Conservation (phyloP, 1,140 invertebrate species). For the Araneus ventricosus region DNA sequence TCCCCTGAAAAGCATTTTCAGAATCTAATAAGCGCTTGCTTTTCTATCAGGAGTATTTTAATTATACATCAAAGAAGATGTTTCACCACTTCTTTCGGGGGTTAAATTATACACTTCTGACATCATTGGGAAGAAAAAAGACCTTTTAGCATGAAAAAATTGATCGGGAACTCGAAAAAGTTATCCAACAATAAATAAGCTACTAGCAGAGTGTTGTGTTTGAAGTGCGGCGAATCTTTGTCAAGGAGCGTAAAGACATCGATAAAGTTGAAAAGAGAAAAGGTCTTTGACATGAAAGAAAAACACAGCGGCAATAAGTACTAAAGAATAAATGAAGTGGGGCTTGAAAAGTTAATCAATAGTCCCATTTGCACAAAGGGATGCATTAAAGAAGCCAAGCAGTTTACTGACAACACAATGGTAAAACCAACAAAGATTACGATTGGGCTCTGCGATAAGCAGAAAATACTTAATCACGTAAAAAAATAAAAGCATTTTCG, state of each 20-base stretch:
- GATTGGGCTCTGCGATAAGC: background rate
- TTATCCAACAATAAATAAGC: background rate
- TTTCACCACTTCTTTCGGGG: too few relatives aligned
- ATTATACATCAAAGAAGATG: too few relatives aligned
- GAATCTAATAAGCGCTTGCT: too few relatives aligned
- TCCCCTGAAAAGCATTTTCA: too few relatives aligned
- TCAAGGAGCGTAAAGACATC: background rate
- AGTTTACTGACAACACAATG: background rate
- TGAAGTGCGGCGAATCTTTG: background rate
- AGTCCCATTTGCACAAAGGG: background rate
- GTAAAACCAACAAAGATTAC: background rate
- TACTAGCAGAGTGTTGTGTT: background rate
- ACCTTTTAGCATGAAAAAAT: too few relatives aligned
- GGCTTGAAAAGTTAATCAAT: conserved; percentile 37
- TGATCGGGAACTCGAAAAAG: background rate
- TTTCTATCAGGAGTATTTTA: too few relatives aligned
- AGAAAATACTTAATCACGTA: background rate
- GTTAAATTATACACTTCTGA: too few relatives aligned
- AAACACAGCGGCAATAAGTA: background rate
- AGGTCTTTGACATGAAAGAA: background rate
- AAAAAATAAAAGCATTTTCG: background rate
- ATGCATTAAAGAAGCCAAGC: conserved; percentile 10
- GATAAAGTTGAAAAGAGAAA: background rate
- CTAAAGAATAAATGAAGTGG: conserved; percentile 40
- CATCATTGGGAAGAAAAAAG: too few relatives aligned